These are phyloP conservation scores for Villa cingulata DNA, from an alignment of 2,888 invertebrate species.

Conservation along the genomic window DNA sequence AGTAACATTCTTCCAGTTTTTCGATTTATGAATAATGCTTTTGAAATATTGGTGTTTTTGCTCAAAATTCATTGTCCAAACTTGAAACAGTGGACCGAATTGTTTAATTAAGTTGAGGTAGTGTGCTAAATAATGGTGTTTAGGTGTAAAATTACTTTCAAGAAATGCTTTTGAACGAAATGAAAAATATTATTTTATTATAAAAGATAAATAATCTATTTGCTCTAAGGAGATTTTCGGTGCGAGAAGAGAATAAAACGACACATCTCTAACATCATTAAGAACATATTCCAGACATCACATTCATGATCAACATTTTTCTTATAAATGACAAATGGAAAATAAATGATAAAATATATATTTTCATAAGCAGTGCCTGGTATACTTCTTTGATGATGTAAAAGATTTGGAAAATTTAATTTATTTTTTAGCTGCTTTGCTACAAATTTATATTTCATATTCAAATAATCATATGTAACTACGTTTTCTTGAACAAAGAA, in stretches of 20 bases:
- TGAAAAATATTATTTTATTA: neutral
- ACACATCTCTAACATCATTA: neutral
- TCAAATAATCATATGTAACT: too few species aligned
- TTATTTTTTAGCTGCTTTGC: too few species aligned
- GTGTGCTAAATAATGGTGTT: neutral
- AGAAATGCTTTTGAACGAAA: neutral
- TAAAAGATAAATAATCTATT: neutral
- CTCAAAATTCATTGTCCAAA: neutral
- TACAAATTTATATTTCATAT: too few species aligned
- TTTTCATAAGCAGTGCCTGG: neutral
- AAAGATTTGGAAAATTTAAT: too few species aligned
- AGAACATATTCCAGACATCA: constrained; percentile 1
- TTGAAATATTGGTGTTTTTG: constrained; percentile 1
- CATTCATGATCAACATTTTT: neutral
- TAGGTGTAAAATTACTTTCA: neutral
- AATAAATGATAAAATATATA: neutral
- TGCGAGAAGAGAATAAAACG: neutral
- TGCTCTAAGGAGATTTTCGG: neutral
- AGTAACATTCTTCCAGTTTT: neutral
- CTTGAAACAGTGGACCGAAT: neutral
- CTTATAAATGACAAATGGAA: neutral
- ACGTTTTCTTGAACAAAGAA: too few species aligned
- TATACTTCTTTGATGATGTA: neutral
- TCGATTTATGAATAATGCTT: neutral
- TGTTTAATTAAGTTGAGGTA: neutral